Percentiles rank a stretch among this genome's conserved stretches.
phyloP scores from a whole-genome alignment of 30 jellyfish, hydroid and myxozoan genomes.

The Phacellophora camtschatica region DNA sequence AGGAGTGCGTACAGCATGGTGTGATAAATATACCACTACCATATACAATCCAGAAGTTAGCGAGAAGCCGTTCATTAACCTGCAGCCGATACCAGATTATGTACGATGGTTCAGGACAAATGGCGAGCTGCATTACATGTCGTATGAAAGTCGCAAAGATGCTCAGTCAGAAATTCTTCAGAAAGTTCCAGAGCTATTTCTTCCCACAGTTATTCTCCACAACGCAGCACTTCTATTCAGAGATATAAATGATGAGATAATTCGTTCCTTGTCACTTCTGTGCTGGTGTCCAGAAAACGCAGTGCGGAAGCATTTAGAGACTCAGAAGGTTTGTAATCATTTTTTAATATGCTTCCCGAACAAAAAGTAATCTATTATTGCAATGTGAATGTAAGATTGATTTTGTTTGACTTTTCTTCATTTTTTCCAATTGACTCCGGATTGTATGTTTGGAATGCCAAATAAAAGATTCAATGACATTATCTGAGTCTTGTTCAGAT shows the following conservation, averaged over 20 bases:
- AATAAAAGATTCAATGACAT: too few species aligned
- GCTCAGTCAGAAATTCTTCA: not conserved
- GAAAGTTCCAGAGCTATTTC: not conserved
- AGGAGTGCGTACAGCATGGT: not conserved
- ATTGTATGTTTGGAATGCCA: too few species aligned
- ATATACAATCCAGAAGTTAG: not conserved
- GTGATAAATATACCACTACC: not conserved
- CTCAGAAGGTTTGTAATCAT: not conserved
- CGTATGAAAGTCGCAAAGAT: not conserved
- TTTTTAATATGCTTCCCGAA: not conserved
- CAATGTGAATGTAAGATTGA: not conserved
- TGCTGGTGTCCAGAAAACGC: constrained; percentile 1
- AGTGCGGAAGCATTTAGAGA: not conserved
- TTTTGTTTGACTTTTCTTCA: not conserved
- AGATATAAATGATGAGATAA: not conserved
- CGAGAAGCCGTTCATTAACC: not conserved
- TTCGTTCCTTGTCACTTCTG: not conserved
- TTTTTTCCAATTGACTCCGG: too few species aligned
- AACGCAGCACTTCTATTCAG: not conserved
- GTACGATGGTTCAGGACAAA: constrained; percentile 6
- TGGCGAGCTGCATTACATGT: constrained; percentile 10
- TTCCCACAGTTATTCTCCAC: not conserved
- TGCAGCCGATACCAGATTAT: constrained; percentile 2
- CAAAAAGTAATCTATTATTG: not conserved
- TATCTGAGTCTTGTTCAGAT: not conserved